Base-by-base conservation (phyloP, 2,797 vertebrate genomes). In the Diceros bicornis region DNA sequence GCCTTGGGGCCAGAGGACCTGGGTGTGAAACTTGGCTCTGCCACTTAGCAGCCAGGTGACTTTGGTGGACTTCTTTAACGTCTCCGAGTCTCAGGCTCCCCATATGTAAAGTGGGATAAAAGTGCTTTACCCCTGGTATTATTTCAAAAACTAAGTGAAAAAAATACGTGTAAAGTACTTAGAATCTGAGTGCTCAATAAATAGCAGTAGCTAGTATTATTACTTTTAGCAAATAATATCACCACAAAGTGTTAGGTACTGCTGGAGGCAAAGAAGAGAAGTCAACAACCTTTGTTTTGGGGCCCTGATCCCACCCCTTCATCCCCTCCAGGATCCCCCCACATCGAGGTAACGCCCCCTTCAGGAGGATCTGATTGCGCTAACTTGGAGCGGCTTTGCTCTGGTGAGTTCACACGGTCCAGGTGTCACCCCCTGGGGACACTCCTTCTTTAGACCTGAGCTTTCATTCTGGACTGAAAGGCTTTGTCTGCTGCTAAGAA, bases 391-490 rank as follows among this genome's bases (percentile, higher is more conserved):
- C 44, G 34, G 41, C 75, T 95, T 96, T 84, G 50, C 72, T 71
- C 47, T 71, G 50, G 4, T 25, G 83, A 71, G 34, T 34, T 66
- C 68, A 14, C 4, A n/a, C 62, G 6, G 0, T 34, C 68, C 82
- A 96, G 47, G 69, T 91, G 94, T 91, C 55, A 27, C 32, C 47
- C 89, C 93, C 50, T n/a, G 52, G 84, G 41, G n/a, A 13, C 59
- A 75, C 62, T 94, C 50, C 34, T 92, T 82, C 88, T 87, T 96
- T 88, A 96, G 61, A 74, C 34, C 66, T 64, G 81, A 94, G 32
- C 64, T 93, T 91, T 92, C 92, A n/a, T 86, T 95, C 78, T 87
- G 74, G 55, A 44, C 20, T 7, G 0, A 55, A 92, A 83, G 50
- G 57, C 78, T 93, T 96, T 82, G 62, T 78, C 57, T 93, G 37